Evolutionary conservation across 2,888 invertebrate genomes (phyloP).

Genomic region (Amphipoea lucens): DNA sequence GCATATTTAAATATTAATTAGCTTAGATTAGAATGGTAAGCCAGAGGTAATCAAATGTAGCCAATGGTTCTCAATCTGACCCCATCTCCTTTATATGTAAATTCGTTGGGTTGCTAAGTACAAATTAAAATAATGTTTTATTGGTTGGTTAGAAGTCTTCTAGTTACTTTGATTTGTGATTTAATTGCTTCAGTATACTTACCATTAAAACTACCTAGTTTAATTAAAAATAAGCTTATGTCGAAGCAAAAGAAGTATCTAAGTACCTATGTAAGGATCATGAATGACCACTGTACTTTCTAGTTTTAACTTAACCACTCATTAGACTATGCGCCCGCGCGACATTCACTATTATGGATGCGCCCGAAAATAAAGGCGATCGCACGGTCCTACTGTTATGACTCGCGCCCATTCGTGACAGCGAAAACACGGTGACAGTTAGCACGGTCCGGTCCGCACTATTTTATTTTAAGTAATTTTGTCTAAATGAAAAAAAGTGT

Average conservation of each 20-base stretch:
- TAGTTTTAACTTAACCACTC: too few species aligned
- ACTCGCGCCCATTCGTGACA: too few species aligned
- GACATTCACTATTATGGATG: too few species aligned
- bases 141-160: slow-evolving; percentile 27
- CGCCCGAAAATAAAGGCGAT: too few species aligned
- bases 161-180: slow-evolving; percentile 23
- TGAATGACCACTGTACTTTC: background rate
- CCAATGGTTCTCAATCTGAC: slow-evolving; percentile 53
- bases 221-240: background rate
- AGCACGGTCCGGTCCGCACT: too few species aligned
- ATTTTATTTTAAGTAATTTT: too few species aligned
- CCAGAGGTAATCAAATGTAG: slow-evolving; percentile 63
- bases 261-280: background rate
- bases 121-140: slow-evolving; percentile 50
- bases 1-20: slow-evolving; percentile 85
- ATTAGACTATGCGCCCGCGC: too few species aligned
- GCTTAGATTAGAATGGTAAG: slow-evolving; percentile 74
- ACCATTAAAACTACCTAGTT: background rate
- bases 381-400: too few species aligned
- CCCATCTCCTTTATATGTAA: slow-evolving; percentile 60
- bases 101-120: slow-evolving; percentile 43
- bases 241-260: too few species aligned
- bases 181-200: slow-evolving; percentile 23
- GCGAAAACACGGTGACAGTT: too few species aligned
- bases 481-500: too few species aligned